A percentile compares a stretch with the other conserved stretches of the same genome.
These are phyloP conservation scores for Tragopan temminckii DNA, from an alignment of 2,797 vertebrate genomes.

Conservation along the genomic window DNA sequence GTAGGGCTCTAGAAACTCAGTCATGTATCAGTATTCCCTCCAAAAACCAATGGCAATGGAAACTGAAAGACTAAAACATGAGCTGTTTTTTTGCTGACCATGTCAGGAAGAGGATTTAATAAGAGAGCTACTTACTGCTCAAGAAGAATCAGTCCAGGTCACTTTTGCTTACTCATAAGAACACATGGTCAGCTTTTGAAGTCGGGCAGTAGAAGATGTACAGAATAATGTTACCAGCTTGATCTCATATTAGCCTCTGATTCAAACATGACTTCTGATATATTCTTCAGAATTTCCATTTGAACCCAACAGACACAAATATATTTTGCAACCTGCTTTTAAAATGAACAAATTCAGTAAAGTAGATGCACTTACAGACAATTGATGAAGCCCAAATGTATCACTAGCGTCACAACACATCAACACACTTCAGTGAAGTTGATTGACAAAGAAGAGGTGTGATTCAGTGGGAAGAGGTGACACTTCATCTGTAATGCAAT, in stretches of 20 bases:
- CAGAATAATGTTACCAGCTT: background rate
- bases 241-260: background rate
- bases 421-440: background rate
- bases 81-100: accelerated
- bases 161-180: background rate
- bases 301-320: background rate
- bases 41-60: background rate
- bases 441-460: background rate
- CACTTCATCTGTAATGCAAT: background rate
- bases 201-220: background rate
- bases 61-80: background rate
- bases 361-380: background rate
- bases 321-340: background rate
- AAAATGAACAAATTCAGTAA: background rate
- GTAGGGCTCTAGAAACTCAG: background rate
- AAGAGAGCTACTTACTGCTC: background rate
- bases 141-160: background rate
- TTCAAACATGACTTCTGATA: background rate
- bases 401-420: background rate
- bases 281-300: background rate
- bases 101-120: background rate
- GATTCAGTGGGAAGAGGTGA: background rate
- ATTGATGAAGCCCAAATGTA: background rate
- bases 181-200: background rate
- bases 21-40: background rate